Evolutionary conservation across 2,888 invertebrate species (phyloP), one percentile per base, ranked within the genome.

Genomic region (Trypoxylon attenuatum): DNA sequence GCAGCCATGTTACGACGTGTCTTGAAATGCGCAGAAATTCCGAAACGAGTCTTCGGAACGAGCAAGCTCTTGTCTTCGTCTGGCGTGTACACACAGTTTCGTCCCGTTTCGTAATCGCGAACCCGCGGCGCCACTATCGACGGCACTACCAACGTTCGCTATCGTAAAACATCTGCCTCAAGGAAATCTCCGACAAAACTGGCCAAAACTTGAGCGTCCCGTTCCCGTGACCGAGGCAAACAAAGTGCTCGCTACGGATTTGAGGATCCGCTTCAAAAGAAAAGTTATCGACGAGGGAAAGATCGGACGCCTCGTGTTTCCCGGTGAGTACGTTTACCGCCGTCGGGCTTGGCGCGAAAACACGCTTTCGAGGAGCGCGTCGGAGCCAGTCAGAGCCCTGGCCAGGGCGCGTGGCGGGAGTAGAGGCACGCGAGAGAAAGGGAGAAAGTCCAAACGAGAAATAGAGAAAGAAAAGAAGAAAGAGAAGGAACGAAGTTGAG

Each of bases 61-160:
- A 60, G 50, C 51, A 25, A 51, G 49, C 15, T 50, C 15, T 58
- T 33, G 57, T 55, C 53, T 65, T 47, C 54, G 29, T 50, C 50
- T 61, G 56, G 49, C 61, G 52, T 45, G 55, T 49, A 64, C n/a
- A n/a, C n/a, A n/a, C n/a, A n/a, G n/a, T n/a, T n/a, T 59, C 49
- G 60, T 65, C 56, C 52, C 60, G 56, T 68, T 61, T 66, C 66
- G 53, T 69, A 69, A 66, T 69, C 57, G 45, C 47, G 49, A 59
- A 61, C 41, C 39, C n/a, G 69, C 38, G 75, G 75, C 75, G 75
- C 75, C 63, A 68, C 65, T 42, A 29, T 71, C 68, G 64, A 41
- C 62, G 69, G 64, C 62, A 74, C 56, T 69, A 68, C 72, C 75
- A 70, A 75, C 72, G 69, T 72, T 65, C 68, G 23, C 75, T 75